A percentile compares a stretch with the other conserved stretches of the same genome.
These are phyloP conservation scores for Zygogramma bicolorata DNA, from an alignment of 2,888 invertebrate species.

Conservation along the genomic window DNA sequence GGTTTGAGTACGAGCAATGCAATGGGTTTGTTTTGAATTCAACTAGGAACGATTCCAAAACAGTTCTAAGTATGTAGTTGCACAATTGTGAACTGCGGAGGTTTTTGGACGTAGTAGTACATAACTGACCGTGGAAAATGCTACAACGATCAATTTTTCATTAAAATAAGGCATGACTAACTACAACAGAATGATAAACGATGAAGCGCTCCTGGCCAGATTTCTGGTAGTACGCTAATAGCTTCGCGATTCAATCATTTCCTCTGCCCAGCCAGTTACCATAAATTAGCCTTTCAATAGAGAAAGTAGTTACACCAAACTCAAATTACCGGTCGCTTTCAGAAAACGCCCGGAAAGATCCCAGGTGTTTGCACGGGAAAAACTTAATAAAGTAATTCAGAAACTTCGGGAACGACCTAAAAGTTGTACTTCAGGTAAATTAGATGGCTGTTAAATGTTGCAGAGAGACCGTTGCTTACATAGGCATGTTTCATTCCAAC, in stretches of 20 bases:
- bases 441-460: slow-evolving; percentile 57
- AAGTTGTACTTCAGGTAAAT: slow-evolving; percentile 57
- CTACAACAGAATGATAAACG: background rate
- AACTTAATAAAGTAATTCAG: slow-evolving; percentile 57
- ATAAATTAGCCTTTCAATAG: background rate
- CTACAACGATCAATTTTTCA: too few species aligned
- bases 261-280: background rate
- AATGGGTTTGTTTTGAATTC: too few species aligned
- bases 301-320: background rate
- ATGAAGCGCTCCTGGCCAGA: background rate
- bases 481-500: slow-evolving; percentile 1
- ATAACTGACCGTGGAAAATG: too few species aligned
- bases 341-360: background rate
- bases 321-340: background rate
- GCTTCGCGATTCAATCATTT: background rate
- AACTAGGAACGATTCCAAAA: too few species aligned
- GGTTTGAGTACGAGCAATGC: too few species aligned
- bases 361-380: slow-evolving; percentile 56
- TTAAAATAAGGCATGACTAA: too few species aligned
- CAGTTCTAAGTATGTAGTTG: too few species aligned
- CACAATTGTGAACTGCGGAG: too few species aligned
- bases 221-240: background rate
- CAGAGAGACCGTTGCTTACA: slow-evolving; percentile 42
- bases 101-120: too few species aligned
- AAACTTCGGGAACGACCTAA: slow-evolving; percentile 50